Base-by-base conservation (phyloP, 1,140 invertebrate species). In the Musca domestica region DNA sequence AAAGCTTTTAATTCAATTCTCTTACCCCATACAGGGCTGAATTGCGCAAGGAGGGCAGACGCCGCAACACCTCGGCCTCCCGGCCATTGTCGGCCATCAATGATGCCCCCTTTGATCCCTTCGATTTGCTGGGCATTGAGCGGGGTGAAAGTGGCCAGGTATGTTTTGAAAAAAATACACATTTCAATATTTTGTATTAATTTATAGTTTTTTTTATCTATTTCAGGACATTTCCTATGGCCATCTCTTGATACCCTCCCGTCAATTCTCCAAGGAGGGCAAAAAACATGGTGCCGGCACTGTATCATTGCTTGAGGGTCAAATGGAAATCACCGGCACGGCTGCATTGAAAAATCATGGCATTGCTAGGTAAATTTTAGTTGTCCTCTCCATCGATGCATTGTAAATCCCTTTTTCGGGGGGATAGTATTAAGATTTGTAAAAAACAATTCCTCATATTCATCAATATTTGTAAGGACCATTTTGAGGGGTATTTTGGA, bases 161-260 rank as follows among this genome's bases (percentile, higher is more conserved):
- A 14, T 67, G 72, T 65, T 3, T 19, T 3, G 12, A 54, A 30
- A 15, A 48, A 68, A 34, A 56, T n/a, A 23, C 3, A 30, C 15
- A 1, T 61, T 19, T 56, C 17, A 47, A 52, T 47, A 15, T 47
- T 5, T 67, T 30, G n/a, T 41, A n/a, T 23, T 30, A 34, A 64
- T 64, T 46, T 64, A 9, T 64, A 2, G n/a, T 20, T 77, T 56
- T 67, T 86, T 84, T 58, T 69, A n/a, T n/a, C n/a, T n/a, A n/a
- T n/a, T n/a, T 14, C 49, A 81, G 78, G 91, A 93, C 82, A 90
- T 95, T 72, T 95, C 94, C 23, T 96, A 95, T 83, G 91, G 91
- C 56, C 89, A 92, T 76, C 83, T 95, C 58, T 83, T 96, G 69
- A 88, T 92, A 73, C 92, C 92, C 25, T 91, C 91, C 15, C 85